phyloP scores from a whole-genome alignment of 1,140 invertebrate genomes.

The Pachypsylla venusta region DNA sequence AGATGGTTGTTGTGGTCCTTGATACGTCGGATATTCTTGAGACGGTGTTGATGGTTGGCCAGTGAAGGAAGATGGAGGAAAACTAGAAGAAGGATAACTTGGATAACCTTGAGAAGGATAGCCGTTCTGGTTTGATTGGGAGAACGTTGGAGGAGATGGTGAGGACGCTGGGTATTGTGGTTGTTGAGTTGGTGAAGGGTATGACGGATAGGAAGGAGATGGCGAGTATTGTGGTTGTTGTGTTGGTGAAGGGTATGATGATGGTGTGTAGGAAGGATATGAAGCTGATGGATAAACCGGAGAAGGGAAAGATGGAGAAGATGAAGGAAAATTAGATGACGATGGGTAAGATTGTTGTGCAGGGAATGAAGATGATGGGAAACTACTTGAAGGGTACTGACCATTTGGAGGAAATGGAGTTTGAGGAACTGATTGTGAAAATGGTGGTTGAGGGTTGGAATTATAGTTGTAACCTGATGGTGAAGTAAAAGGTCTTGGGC shows the following conservation, averaged over 20 bases:
- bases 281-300: not conserved
- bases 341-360: not conserved
- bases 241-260: not conserved
- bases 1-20: not conserved
- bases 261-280: not conserved
- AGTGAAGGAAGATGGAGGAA: not conserved
- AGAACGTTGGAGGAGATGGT: not conserved
- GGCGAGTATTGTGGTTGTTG: not conserved
- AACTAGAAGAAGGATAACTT: not conserved
- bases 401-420: not conserved
- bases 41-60: not conserved
- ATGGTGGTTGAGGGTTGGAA: not conserved
- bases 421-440: not conserved
- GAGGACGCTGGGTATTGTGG: not conserved
- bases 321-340: not conserved
- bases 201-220: not conserved
- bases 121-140: not conserved
- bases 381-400: too few species aligned
- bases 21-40: not conserved
- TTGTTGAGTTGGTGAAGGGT: constrained; percentile 1
- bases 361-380: not conserved
- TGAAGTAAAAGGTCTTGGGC: not conserved
- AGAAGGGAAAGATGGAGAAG: not conserved
- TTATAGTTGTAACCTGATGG: not conserved
- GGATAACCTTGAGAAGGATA: not conserved